Conservation (phyloP, 2,888 invertebrate species). For the Bhutanitis thaidina region DNA sequence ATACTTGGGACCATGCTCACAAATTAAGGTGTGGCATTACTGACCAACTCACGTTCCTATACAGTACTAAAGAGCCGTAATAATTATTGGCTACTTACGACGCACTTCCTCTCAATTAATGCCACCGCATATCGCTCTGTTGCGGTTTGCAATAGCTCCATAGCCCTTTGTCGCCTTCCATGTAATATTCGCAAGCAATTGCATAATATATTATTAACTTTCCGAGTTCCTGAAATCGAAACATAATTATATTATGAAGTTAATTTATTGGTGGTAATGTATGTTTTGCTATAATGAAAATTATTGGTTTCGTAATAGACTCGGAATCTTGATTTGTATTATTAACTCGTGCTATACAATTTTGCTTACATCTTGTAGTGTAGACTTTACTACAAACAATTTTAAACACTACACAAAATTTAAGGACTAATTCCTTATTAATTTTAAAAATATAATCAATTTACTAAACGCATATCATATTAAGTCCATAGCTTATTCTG, state of each 20-base stretch:
- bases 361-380: too few relatives aligned
- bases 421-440: too few relatives aligned
- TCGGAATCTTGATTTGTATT: too few relatives aligned
- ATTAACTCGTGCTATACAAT: too few relatives aligned
- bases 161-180: background rate
- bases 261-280: background rate
- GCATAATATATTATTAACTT: slow-evolving; percentile 4
- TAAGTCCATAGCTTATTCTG: slow-evolving; percentile 42
- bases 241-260: background rate
- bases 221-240: background rate
- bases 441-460: too few relatives aligned
- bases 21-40: too few relatives aligned
- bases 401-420: too few relatives aligned
- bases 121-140: slow-evolving; percentile 6
- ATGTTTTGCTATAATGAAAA: background rate
- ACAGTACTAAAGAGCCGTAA: background rate
- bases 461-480: background rate
- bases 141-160: slow-evolving; percentile 15
- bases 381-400: too few relatives aligned
- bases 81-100: slow-evolving; percentile 21
- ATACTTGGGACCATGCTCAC: too few relatives aligned
- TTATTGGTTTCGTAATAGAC: too few relatives aligned
- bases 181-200: background rate
- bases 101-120: slow-evolving; percentile 26
- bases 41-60: background rate